phyloP scores from a whole-genome alignment of 2,888 invertebrate genomes.

The Iselma pallidipennis region DNA sequence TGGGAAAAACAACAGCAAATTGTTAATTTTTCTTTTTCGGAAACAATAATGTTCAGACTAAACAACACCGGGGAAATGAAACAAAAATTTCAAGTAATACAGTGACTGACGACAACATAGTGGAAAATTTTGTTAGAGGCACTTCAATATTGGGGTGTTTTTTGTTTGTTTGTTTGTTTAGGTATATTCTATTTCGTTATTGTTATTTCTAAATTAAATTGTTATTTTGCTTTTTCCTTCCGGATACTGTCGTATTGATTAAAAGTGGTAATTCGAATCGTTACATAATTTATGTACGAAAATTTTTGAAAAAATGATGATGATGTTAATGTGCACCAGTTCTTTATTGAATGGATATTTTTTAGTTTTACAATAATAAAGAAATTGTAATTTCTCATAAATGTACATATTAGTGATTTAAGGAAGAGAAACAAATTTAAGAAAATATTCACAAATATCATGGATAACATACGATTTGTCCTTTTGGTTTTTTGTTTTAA shows the following conservation, averaged over 20 bases:
- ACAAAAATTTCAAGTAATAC: no score
- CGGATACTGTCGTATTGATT: neutral
- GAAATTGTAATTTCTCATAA: conserved; percentile 9
- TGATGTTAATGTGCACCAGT: conserved; percentile 6
- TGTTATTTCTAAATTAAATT: no score
- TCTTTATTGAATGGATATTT: conserved; percentile 4
- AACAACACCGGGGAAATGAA: no score
- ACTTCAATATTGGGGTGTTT: neutral
- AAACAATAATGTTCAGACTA: conserved; percentile 17
- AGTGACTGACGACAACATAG: neutral
- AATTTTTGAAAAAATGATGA: neutral
- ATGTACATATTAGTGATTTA: conserved; percentile 19
- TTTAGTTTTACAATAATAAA: conserved; percentile 7
- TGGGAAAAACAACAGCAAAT: conserved; percentile 14
- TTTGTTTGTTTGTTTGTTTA: neutral
- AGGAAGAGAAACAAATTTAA: neutral
- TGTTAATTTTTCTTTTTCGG: conserved; percentile 14
- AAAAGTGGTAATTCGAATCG: neutral
- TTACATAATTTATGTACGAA: neutral
- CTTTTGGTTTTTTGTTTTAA: neutral
- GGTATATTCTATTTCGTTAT: neutral
- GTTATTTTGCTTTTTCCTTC: no score
- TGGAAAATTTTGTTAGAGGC: neutral
- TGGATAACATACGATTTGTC: neutral
- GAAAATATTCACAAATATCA: conserved; percentile 2